These are phyloP conservation scores for Charadrius vociferus DNA, from an alignment of 2,113 vertebrate species.

Conservation along the genomic window DNA sequence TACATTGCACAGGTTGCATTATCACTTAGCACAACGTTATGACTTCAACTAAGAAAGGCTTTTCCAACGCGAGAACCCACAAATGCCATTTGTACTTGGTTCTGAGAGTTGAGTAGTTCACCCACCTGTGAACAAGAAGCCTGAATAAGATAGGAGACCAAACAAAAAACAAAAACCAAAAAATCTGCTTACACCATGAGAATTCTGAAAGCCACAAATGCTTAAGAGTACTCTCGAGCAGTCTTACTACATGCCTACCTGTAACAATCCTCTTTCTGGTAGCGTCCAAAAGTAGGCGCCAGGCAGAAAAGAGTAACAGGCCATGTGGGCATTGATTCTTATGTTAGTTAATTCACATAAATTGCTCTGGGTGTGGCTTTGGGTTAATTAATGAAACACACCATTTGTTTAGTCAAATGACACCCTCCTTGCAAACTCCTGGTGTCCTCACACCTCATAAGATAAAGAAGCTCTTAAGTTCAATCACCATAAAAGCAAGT, in stretches of 20 bases:
- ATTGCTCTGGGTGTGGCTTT: too few species aligned
- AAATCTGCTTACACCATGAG: not conserved
- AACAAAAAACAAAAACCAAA: not conserved
- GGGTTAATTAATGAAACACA: too few species aligned
- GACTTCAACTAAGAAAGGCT: not conserved
- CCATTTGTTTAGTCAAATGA: not conserved
- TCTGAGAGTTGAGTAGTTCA: not conserved
- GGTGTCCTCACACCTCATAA: not conserved
- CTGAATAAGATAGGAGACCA: not conserved
- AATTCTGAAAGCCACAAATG: not conserved
- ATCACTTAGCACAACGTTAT: not conserved
- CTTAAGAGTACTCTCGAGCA: not conserved
- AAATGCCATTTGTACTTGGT: not conserved
- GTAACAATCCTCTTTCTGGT: not conserved
- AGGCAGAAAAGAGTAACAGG: not conserved
- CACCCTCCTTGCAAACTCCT: not conserved
- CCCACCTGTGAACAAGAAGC: not conserved
- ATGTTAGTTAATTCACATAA: not conserved
- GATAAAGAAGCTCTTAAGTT: not conserved
- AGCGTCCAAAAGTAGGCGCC: fast-evolving
- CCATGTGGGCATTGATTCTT: fast-evolving
- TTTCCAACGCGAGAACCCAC: not conserved
- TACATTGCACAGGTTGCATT: not conserved
- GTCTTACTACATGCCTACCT: not conserved
- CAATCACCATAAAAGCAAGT: not conserved